Evolutionary conservation across 2,888 invertebrate genomes (phyloP), one percentile per base, ranked within the genome.

Genomic region (Autographa gamma): DNA sequence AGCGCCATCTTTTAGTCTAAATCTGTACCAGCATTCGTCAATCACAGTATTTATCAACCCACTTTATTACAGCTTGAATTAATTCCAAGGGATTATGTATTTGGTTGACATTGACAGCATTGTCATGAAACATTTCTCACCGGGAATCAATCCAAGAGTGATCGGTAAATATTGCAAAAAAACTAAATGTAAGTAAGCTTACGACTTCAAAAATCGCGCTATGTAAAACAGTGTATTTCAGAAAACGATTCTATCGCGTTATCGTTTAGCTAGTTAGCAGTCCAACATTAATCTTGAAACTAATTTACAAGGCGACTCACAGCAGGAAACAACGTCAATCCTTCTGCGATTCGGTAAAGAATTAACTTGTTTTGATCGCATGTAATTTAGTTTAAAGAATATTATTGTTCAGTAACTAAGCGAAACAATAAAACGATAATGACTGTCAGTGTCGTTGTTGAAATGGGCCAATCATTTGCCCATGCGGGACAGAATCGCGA

Each of bases 71-170:
- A 31, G 59, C 54, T 66, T 62, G 59, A 41, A 61, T 25, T 7
- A 61, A 74, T 62, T 69, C 18, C 63, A 13, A 32, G 56, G 61
- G 18, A 38, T 8, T 52, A 67, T 73, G 73, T 72, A 61, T 72
- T 64, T 58, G 66, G 38, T 58, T 34, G 61, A 68, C 59, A 16
- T 52, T 41, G 18, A 58, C 41, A 38, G 25, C 61, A 61, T 31
- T 8, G 66, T 72, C 67, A 66, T 31, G 8, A 43, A 60, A 66
- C 18, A 78, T 66, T 58, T 32, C 6, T 66, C 48, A 18, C 41
- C 6, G 34, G 25, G 52, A 66, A 74, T 52, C 18, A 1, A 14
- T 56, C 66, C 59, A 66, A 66, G 41, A 31, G 13, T 48, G 63
- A 66, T 69, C 19, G 43, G 56, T 9, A 11, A 11, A 66, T 54